A percentile compares a stretch with the other conserved stretches of the same genome.
Conservation (phyloP, 2,113 vertebrate genomes). For the Heliornis fulica region DNA sequence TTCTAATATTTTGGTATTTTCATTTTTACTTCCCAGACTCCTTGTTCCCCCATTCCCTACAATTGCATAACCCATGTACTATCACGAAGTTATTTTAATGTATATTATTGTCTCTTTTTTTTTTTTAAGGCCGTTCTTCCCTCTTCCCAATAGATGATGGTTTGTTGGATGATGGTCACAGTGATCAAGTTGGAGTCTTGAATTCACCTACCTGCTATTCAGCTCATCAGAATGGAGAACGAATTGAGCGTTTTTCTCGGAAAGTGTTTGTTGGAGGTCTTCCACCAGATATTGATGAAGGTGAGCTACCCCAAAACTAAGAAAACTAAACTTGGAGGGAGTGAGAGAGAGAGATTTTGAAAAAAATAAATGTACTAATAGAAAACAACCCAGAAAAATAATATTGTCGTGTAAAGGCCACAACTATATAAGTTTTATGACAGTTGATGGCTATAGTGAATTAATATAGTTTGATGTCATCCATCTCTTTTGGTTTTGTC, state of each 20-base stretch:
- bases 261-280: conserved; percentile 97
- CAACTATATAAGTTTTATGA: not conserved
- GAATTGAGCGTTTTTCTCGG: conserved; percentile 95
- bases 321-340: not conserved
- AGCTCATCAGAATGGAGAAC: conserved; percentile 92
- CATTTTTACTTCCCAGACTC: not conserved
- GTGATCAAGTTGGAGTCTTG: conserved; percentile 89
- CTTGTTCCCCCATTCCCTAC: not conserved
- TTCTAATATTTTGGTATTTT: not conserved
- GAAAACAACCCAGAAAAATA: not conserved
- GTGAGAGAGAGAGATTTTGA: not conserved
- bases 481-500: not conserved
- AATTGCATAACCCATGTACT: not conserved
- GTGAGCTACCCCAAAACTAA: conserved; percentile 63
- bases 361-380: not conserved
- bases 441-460: not conserved
- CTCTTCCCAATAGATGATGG: conserved; percentile 96
- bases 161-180: conserved; percentile 91
- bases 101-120: conserved; percentile 30
- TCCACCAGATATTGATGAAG: conserved; percentile 97
- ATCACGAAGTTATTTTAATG: not conserved
- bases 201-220: conserved; percentile 90
- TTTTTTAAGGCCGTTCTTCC: conserved; percentile 88
- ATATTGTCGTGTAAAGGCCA: not conserved
- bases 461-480: not conserved